A percentile compares a stretch with the other conserved stretches of the same genome.
Conservation (phyloP, 1,140 invertebrate species). For the Oscheius sp. region DNA sequence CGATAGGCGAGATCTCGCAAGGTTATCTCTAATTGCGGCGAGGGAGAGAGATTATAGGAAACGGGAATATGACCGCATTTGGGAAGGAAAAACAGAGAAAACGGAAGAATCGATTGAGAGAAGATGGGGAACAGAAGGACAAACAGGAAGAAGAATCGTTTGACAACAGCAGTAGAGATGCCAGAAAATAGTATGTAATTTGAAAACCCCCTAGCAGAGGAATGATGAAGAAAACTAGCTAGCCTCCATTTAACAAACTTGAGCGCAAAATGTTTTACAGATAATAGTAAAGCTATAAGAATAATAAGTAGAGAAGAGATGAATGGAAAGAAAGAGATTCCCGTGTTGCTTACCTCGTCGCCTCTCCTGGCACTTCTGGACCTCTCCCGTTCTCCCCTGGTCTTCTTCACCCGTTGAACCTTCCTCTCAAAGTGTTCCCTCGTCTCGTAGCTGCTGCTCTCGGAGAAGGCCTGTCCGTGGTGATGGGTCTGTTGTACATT, state of each 20-base stretch:
- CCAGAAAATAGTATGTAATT: too few relatives aligned
- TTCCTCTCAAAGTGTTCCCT: constrained; percentile 59
- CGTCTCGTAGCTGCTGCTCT: constrained; percentile 55
- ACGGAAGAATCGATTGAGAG: neutral
- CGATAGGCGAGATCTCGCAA: neutral
- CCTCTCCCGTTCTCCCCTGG: constrained; percentile 45
- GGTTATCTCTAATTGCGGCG: neutral
- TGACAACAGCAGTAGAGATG: too few relatives aligned
- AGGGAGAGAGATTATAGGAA: neutral
- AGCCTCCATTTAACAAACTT: too few relatives aligned
- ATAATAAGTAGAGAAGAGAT: constrained; percentile 4
- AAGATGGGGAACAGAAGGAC: neutral
- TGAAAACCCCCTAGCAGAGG: too few relatives aligned
- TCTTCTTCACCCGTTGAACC: constrained; percentile 54
- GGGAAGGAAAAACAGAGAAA: neutral
- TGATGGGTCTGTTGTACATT: constrained; percentile 16
- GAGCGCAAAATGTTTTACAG: too few relatives aligned
- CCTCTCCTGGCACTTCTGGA: constrained; percentile 21
- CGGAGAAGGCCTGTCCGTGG: constrained; percentile 49
- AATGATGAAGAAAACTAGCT: too few relatives aligned
- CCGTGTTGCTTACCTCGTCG: constrained; percentile 33
- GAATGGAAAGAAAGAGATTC: neutral
- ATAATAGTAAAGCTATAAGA: constrained; percentile 11
- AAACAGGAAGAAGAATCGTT: neutral
- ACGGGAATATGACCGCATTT: neutral